phyloP scores from a whole-genome alignment of 53 echinoderm and acorn worm genomes.

The Mesocentrotus franciscanus region DNA sequence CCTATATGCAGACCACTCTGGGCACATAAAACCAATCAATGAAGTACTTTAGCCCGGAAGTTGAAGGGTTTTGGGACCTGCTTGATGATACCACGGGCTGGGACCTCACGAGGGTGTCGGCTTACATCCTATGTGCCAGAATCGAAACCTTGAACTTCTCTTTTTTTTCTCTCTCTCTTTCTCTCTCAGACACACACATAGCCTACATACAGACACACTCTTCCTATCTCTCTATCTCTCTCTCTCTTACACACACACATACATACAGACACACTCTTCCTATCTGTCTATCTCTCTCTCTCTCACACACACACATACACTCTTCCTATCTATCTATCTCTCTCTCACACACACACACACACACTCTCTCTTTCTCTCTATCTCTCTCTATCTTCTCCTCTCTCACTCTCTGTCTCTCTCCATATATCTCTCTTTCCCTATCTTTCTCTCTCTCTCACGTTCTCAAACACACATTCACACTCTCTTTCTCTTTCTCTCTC shows the following conservation, averaged over 20 bases:
- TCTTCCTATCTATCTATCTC: background rate
- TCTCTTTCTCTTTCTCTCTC: background rate
- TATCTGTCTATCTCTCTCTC: too few relatives aligned
- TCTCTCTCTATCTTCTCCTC: background rate
- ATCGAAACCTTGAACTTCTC: slow-evolving; percentile 40
- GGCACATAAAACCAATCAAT: slow-evolving; percentile 65
- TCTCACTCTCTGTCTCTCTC: background rate
- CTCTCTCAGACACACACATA: too few relatives aligned
- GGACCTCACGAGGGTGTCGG: slow-evolving; percentile 36
- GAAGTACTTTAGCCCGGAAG: slow-evolving; percentile 67
- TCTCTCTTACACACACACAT: too few relatives aligned
- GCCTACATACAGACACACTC: too few relatives aligned
- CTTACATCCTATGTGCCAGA: slow-evolving; percentile 27
- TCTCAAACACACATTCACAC: background rate
- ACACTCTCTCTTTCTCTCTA: background rate
- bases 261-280: too few relatives aligned
- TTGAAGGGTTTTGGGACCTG: slow-evolving; percentile 48
- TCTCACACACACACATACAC: too few relatives aligned
- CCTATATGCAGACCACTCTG: slow-evolving; percentile 51
- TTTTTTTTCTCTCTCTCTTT: background rate
- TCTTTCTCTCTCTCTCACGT: background rate
- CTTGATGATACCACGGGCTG: slow-evolving; percentile 19
- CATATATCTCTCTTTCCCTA: too few relatives aligned
- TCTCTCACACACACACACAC: background rate
- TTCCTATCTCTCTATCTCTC: too few relatives aligned